These are phyloP conservation scores for Phortica variegata DNA, from an alignment of 1,140 invertebrate genomes.

Conservation along the genomic window DNA sequence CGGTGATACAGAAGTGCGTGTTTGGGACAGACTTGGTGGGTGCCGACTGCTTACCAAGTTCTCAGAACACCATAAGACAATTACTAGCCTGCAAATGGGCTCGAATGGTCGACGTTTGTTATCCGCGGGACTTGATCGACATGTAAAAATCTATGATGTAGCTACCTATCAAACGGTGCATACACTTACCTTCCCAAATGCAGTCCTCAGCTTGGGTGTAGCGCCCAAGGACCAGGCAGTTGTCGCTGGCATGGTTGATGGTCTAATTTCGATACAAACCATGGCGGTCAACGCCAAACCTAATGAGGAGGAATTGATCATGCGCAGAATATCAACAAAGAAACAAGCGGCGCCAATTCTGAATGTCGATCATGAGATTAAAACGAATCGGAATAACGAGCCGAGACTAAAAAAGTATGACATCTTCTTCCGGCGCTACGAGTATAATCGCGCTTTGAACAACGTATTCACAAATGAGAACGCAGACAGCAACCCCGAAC, in stretches of 20 bases:
- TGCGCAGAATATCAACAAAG: slow-evolving; percentile 43
- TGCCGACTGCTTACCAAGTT: slow-evolving; percentile 80
- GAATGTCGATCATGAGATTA: slow-evolving; percentile 61
- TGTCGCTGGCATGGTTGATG: slow-evolving; percentile 89
- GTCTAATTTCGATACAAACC: slow-evolving; percentile 81
- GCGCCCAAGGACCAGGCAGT: slow-evolving; percentile 80
- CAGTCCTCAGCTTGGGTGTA: slow-evolving; percentile 82
- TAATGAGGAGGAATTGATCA: slow-evolving; percentile 52
- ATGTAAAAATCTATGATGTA: slow-evolving; percentile 93
- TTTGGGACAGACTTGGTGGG: slow-evolving; percentile 89
- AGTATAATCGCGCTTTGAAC: slow-evolving; percentile 80
- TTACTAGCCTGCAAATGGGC: slow-evolving; percentile 79
- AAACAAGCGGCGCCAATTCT: slow-evolving; percentile 17
- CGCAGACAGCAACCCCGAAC: slow-evolving; percentile 69
- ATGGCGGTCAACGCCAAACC: slow-evolving; percentile 63
- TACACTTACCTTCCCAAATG: slow-evolving; percentile 86
- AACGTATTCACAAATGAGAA: slow-evolving; percentile 66
- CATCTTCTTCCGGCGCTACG: slow-evolving; percentile 73
- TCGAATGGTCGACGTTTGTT: slow-evolving; percentile 79
- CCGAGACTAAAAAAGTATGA: slow-evolving; percentile 67
- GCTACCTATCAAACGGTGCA: slow-evolving; percentile 84
- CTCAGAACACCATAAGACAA: slow-evolving; percentile 89
- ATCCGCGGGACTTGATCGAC: slow-evolving; percentile 88
- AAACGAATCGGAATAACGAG: slow-evolving; percentile 53
- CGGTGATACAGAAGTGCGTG: slow-evolving; percentile 87